Conservation (phyloP, 2,888 invertebrate species). For the Amaurobius ferox region DNA sequence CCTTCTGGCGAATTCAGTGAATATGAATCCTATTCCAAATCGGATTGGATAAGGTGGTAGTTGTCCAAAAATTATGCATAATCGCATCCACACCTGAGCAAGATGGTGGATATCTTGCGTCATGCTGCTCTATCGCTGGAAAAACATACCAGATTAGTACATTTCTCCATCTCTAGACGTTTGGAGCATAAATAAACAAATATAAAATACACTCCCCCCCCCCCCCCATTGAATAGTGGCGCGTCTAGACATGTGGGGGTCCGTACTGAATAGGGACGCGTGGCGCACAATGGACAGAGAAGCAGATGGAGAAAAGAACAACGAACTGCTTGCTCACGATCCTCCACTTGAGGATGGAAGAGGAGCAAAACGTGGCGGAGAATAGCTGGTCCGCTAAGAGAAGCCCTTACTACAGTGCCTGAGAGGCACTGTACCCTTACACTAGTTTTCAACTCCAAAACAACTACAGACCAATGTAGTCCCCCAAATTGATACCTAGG, state of each 20-base stretch:
- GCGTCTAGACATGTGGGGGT: constrained; percentile 35
- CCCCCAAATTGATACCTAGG: no score
- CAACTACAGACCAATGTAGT: no score
- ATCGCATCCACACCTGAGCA: constrained; percentile 3
- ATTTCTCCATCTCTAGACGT: neutral
- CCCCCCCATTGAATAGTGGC: neutral
- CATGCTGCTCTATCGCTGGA: neutral
- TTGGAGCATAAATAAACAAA: neutral
- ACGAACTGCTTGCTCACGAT: neutral
- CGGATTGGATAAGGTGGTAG: no score
- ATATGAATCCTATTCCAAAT: no score
- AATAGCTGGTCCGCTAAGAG: constrained; percentile 13
- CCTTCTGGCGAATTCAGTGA: no score
- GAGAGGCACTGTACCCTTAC: no score
- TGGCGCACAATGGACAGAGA: constrained; percentile 35
- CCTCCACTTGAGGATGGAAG: constrained; percentile 14
- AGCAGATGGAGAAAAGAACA: constrained; percentile 12
- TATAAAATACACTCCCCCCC: neutral
- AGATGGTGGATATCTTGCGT: neutral
- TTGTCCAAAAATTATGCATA: no score
- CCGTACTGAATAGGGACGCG: constrained; percentile 34
- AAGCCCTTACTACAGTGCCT: no score
- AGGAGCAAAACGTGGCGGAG: constrained; percentile 21
- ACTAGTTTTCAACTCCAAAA: no score
- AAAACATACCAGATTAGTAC: constrained; percentile 8